These are phyloP conservation scores for Drosophila grimshawi DNA, from an alignment of 1,140 invertebrate genomes.

Conservation along the genomic window DNA sequence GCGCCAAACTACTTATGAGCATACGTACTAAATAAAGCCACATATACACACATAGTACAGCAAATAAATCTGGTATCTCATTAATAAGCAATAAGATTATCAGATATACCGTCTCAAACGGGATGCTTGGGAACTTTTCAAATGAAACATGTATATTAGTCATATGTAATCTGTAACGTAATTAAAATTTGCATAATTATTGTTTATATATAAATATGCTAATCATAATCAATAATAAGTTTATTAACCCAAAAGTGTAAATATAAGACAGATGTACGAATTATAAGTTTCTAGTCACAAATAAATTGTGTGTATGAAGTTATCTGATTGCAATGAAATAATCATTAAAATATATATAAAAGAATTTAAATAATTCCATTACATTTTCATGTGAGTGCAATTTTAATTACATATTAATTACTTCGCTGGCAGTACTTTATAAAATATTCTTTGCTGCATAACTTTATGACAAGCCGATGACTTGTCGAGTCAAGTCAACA, in stretches of 20 bases:
- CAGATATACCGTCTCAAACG: not conserved
- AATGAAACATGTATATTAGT: not conserved
- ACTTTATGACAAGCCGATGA: conserved; percentile 62
- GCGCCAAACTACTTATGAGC: conserved; percentile 38
- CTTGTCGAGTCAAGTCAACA: conserved; percentile 16
- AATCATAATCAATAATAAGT: too few species aligned
- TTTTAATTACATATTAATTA: conserved; percentile 1
- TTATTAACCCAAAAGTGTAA: too few species aligned
- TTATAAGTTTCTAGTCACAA: not conserved
- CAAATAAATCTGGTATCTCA: conserved; percentile 6
- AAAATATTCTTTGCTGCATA: conserved; percentile 18
- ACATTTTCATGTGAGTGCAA: not conserved
- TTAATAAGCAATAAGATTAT: not conserved
- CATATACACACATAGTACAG: not conserved
- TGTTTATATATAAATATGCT: too few species aligned
- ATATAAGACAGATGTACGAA: too few species aligned
- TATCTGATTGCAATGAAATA: too few species aligned
- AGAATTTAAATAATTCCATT: not conserved
- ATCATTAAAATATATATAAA: not conserved
- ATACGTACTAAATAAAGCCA: conserved; percentile 2
- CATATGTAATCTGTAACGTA: too few species aligned
- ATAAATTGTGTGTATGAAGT: not conserved
- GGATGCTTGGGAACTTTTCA: conserved; percentile 1
- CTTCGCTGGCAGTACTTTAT: not conserved
- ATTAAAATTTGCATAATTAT: too few species aligned